phyloP scores from a whole-genome alignment of 2,888 invertebrate genomes.

The Euclidia mi region DNA sequence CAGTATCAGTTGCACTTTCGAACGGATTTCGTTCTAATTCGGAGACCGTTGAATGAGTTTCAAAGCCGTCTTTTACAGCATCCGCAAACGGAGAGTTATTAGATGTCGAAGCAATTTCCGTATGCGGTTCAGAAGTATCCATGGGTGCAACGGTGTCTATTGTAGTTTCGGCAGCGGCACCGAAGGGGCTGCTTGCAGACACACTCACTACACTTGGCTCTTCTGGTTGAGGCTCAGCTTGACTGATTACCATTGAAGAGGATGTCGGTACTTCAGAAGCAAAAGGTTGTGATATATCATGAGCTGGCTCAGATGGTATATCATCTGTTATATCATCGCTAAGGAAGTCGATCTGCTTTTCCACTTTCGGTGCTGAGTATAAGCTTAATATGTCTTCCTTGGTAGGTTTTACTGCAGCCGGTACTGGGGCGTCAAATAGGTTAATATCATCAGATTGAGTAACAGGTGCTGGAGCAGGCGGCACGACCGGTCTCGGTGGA shows the following conservation, averaged over 20 bases:
- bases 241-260: constrained; percentile 30
- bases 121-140: constrained; percentile 77
- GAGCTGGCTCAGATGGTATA: constrained; percentile 55
- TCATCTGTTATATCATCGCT: constrained; percentile 89
- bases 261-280: constrained; percentile 63
- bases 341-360: constrained; percentile 88
- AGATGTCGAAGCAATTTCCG: constrained; percentile 55
- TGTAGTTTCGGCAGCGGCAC: constrained; percentile 14
- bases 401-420: constrained; percentile 84
- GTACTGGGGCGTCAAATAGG: constrained; percentile 90
- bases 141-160: constrained; percentile 66
- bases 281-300: constrained; percentile 53
- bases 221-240: constrained; percentile 16
- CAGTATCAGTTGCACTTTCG: constrained; percentile 58
- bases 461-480: constrained; percentile 52
- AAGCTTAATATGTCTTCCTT: constrained; percentile 91
- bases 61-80: constrained; percentile 55
- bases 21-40: constrained; percentile 80
- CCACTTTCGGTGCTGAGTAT: constrained; percentile 84
- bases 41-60: constrained; percentile 37
- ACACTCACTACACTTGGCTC: constrained; percentile 6
- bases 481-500: constrained; percentile 76
- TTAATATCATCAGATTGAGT: constrained; percentile 84
- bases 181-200: constrained; percentile 15
- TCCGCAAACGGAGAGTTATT: constrained; percentile 77